Conservation (phyloP, 2,113 vertebrate genomes). For the Tetrax tetrax region DNA sequence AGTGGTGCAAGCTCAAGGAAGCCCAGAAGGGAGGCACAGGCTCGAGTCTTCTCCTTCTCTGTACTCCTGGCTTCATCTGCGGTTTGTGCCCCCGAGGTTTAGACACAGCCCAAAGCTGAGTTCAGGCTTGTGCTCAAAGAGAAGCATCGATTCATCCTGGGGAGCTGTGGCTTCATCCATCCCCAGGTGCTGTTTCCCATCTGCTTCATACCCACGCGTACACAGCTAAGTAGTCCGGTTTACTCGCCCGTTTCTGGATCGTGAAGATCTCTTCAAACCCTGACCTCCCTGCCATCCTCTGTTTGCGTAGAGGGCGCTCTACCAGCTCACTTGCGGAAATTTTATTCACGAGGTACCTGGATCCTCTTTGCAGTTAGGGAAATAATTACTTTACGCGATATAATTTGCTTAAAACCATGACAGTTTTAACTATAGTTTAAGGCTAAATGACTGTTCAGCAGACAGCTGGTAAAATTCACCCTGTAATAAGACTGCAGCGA, state of each 20-base stretch:
- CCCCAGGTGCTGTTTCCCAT: neutral
- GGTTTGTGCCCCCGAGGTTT: neutral
- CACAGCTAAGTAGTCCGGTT: fast-evolving
- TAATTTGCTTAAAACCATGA: conserved; percentile 65
- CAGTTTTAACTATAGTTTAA: conserved; percentile 62
- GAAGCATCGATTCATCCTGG: neutral
- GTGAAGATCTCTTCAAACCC: neutral
- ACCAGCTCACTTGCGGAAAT: neutral
- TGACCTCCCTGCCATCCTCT: fast-evolving
- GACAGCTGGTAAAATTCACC: conserved; percentile 65
- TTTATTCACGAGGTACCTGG: conserved; percentile 41
- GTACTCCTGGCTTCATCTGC: neutral
- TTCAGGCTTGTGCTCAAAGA: neutral
- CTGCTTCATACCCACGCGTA: fast-evolving
- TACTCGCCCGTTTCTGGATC: fast-evolving
- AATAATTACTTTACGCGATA: conserved; percentile 58
- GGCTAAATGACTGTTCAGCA: conserved; percentile 44
- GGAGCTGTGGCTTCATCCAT: neutral
- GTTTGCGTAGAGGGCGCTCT: neutral
- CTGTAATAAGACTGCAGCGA: conserved; percentile 51
- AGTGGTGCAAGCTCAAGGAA: neutral
- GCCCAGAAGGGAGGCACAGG: neutral
- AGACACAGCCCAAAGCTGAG: neutral
- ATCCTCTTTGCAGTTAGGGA: conserved; percentile 32
- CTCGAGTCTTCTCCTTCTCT: neutral